phyloP scores from a whole-genome alignment of 2,797 vertebrate genomes.

The Anguilla anguilla region DNA sequence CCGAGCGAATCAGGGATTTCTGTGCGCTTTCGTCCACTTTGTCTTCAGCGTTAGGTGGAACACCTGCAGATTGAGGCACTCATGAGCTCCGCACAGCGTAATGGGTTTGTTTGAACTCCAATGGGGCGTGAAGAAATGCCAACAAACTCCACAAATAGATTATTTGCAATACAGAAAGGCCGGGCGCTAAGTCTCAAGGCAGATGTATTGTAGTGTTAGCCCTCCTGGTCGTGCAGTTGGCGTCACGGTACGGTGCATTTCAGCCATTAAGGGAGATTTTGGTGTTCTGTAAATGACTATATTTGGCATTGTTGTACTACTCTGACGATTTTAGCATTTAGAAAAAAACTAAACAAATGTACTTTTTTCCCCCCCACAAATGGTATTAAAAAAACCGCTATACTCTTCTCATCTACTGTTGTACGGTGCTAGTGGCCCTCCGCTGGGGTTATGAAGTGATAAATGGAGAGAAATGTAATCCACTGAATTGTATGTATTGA shows the following conservation, averaged over 20 bases:
- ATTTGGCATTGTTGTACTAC: not conserved
- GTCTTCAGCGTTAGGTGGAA: not conserved
- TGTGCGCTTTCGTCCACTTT: constrained; percentile 1
- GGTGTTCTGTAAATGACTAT: not conserved
- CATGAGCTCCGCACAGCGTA: constrained; percentile 3
- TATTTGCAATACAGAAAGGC: constrained; percentile 24
- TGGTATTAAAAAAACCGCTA: not conserved
- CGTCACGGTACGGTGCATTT: constrained; percentile 1
- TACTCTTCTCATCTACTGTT: not conserved
- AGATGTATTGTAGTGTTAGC: not conserved
- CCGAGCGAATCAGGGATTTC: not conserved
- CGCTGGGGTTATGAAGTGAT: not conserved
- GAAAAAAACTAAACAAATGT: too few species aligned
- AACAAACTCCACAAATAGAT: constrained; percentile 28
- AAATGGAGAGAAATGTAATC: not conserved
- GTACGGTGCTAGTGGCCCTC: not conserved
- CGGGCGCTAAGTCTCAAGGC: constrained; percentile 18
- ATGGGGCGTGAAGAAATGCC: constrained; percentile 29
- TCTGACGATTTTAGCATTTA: too few species aligned
- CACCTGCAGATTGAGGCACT: constrained; percentile 24
- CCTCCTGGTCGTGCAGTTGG: not conserved
- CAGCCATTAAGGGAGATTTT: constrained; percentile 11
- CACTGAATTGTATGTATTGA: not conserved
- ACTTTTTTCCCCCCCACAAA: not conserved
- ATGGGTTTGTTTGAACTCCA: constrained; percentile 33